Evolutionary conservation across 2,888 invertebrate species (phyloP), one percentile per base, ranked within the genome.

Genomic region (Drosophila longiperda): DNA sequence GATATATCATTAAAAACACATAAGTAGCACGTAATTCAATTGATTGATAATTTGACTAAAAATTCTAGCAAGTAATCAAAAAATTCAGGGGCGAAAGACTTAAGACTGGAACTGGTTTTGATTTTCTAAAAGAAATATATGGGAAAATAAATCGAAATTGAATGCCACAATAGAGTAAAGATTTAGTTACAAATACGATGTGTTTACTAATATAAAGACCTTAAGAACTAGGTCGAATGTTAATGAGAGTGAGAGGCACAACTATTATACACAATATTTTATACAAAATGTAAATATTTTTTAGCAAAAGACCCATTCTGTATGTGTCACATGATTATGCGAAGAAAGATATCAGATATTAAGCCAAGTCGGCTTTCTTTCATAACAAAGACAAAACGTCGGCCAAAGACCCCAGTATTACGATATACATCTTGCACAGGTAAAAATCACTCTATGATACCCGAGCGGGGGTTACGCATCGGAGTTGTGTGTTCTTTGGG

Each of bases 11-110:
- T 78, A 78, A 63, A 67, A 48, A 54, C 52, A 55, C 29, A 66
- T 72, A 60, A 58, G 42, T 59, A 53, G 45, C 49, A 45, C 29
- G 48, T 52, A 36, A 34, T 20, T 34, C 68, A 81, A 73, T 73
- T 80, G 69, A 64, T 33, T 57, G 26, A 59, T 70, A 75, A 80
- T 73, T 69, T 65, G 58, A 60, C 78, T 59, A 86, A 80, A 85
- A 77, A 88, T 88, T 86, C 90, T 90, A 71, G 49, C 66, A 63
- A 88, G 73, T 83, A 65, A 73, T 57, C 66, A 72, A 71, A 65
- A 36, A 78, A 80, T 62, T 89, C 87, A 87, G 78, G 89, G 89
- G 55, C 89, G 50, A 78, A 62, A 60, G 66, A 50, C 72, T 78
- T 58, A 65, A 57, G 62, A 50, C 33, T 20, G 53, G 48, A 75